phyloP scores from a whole-genome alignment of 1,140 invertebrate species.

The Battus philenor region DNA sequence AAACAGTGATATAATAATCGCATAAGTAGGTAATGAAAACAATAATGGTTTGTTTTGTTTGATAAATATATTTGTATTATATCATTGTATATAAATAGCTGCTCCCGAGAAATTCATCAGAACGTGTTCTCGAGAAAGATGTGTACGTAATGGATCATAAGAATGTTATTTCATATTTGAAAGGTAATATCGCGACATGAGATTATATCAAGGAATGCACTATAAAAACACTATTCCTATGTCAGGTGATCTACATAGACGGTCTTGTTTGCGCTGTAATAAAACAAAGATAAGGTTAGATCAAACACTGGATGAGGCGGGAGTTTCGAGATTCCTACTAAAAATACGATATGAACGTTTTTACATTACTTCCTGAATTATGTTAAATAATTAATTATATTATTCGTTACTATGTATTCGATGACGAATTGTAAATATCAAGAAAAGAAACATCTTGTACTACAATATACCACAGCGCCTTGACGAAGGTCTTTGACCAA shows the following conservation, averaged over 20 bases:
- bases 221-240: constrained; percentile 66
- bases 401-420: too few species aligned
- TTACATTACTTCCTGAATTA: too few species aligned
- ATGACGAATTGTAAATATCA: too few species aligned
- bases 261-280: constrained; percentile 40
- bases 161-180: constrained; percentile 46
- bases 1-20: too few species aligned
- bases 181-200: constrained; percentile 48
- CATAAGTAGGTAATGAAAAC: too few species aligned
- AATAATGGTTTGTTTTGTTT: too few species aligned
- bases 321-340: constrained; percentile 10
- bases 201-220: constrained; percentile 60
- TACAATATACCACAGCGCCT: too few species aligned
- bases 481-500: too few species aligned
- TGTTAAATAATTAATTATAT: too few species aligned
- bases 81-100: constrained; percentile 7
- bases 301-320: constrained; percentile 29
- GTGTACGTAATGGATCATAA: constrained; percentile 37
- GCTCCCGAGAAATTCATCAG: constrained; percentile 3
- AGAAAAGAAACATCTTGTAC: too few species aligned
- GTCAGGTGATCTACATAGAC: constrained; percentile 62
- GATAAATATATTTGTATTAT: not conserved
- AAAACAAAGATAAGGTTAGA: constrained; percentile 41
- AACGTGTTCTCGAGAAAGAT: constrained; percentile 5
- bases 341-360: too few species aligned